Evolutionary conservation across 2,888 invertebrate genomes (phyloP), one percentile per base, ranked within the genome.

Genomic region (Rhingia rostrata): DNA sequence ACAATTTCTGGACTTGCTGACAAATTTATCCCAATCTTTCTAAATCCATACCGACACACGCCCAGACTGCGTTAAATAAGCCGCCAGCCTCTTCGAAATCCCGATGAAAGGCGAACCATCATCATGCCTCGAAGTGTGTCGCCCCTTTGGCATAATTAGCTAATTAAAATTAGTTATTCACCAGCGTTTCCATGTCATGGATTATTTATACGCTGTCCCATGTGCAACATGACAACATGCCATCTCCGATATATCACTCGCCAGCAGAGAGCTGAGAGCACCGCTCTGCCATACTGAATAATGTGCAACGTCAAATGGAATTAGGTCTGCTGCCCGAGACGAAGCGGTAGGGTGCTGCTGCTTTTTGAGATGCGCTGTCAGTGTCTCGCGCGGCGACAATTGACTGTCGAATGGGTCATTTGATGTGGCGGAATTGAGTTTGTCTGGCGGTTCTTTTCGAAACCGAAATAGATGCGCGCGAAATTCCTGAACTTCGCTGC

Each of bases 121-220:
- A 14, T 22, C 32, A 12, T 30, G 51, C 33, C n/a, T 39, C 30
- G 39, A 53, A 3, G 22, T 22, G 22, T 22, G 22, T 37, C 14
- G 10, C 51, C 32, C 32, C 6, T 53, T 14, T 45, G 1, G 9
- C 58, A 39, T 70, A 58, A 78, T 63, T 70, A 78, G 51, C 56
- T 75, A 69, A 81, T 81, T 81, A 63, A 69, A 75, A 81, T 81
- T 81, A 81, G 81, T 63, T 53, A 64, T 69, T 75, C 81, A 56
- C 60, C 39, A 43, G 35, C 49, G 45, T 66, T 77, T 60, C 6
- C 51, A 47, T 81, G 77, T 70, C 81, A 81, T 77, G 81, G 69
- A 77, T 77, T 81, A 81, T 81, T 81, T 77, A 81, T 81, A 39
- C 53, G 9, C 22, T 58, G 51, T 53, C 70, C 47, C 37, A 75